Base-by-base conservation (phyloP, 2,797 vertebrate genomes). In the Sebastes itinus region DNA sequence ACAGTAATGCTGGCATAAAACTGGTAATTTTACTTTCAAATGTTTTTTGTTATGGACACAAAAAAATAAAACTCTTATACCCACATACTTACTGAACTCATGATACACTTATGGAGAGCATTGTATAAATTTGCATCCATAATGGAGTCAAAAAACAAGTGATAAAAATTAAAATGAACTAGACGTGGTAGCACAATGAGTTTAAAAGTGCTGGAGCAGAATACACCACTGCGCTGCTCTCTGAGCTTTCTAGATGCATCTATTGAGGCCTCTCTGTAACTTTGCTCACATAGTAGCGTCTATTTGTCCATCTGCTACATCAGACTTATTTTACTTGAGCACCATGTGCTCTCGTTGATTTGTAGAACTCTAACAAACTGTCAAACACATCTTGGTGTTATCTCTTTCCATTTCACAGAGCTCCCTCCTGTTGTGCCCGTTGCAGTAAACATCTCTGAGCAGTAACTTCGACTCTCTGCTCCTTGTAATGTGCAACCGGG, bases 391-490 rank as follows among this genome's bases (percentile, higher is more conserved):
- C 79, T 82, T 6, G 20, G 25, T 62, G 54, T 86, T 88, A 92
- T 88, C 89, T 87, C 58, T 89, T 73, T 90, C 80, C 89, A 80
- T 84, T 85, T 87, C 84, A 86, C 68, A 74, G 84, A 59, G 65
- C 72, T 67, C 63, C 72, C 60, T 84, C 79, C 67, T 84, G 42
- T 74, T 87, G 84, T 73, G 80, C 79, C 75, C 55, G 33, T 74
- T 89, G 92, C 89, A 87, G 86, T 81, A 89, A 88, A 91, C 79
- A 86, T 90, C 81, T 85, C 82, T 81, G 75, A 78, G 84, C 79
- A 83, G 87, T 83, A 90, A 88, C 89, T 89, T 77, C 7, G 7
- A 85, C 67, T 67, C 80, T 77, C 61, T 69, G 77, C 68, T 82
- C 38, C 38, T 22, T 6, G 55, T 90, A 89, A 92, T 89, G 88